A percentile compares a stretch with the other conserved stretches of the same genome.
phyloP scores from a whole-genome alignment of 2,888 invertebrate species.

The Nomada goodeniana region DNA sequence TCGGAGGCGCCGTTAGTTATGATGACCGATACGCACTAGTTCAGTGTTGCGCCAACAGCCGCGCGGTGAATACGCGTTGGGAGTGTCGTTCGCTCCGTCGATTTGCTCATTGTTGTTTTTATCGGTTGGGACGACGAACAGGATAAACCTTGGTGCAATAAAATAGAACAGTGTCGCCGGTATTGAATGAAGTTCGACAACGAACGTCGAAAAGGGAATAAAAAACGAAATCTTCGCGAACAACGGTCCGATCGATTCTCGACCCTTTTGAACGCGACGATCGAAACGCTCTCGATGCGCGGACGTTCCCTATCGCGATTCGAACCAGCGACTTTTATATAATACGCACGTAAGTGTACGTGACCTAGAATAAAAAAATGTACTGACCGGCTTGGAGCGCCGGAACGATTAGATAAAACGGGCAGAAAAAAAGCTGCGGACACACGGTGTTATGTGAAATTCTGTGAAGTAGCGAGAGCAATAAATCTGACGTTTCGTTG shows the following conservation, averaged over 20 bases:
- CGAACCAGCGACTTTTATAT: slow-evolving; percentile 19
- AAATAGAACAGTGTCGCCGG: too few species aligned
- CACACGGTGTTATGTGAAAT: not conserved
- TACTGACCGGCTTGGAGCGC: not conserved
- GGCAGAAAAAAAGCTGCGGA: not conserved
- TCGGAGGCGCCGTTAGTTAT: slow-evolving; percentile 62
- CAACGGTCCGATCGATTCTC: too few species aligned
- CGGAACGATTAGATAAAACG: slow-evolving; percentile 50
- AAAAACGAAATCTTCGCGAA: too few species aligned
- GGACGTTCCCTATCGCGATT: not conserved
- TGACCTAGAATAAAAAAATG: slow-evolving; percentile 37
- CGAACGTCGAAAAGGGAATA: too few species aligned
- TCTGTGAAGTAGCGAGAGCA: not conserved
- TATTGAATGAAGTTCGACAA: too few species aligned
- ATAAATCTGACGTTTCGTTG: slow-evolving; percentile 27
- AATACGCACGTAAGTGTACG: slow-evolving; percentile 6
- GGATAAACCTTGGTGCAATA: too few species aligned
- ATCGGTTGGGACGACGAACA: not conserved
- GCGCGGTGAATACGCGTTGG: slow-evolving; percentile 47
- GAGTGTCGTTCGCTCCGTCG: not conserved
- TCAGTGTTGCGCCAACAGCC: slow-evolving; percentile 69
- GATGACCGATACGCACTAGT: slow-evolving; percentile 69
- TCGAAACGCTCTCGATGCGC: not conserved
- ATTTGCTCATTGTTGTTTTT: not conserved
- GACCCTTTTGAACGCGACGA: too few species aligned